These are phyloP conservation scores for Lepus oiostolus DNA, from an alignment of 2,797 vertebrate genomes.

Conservation along the genomic window DNA sequence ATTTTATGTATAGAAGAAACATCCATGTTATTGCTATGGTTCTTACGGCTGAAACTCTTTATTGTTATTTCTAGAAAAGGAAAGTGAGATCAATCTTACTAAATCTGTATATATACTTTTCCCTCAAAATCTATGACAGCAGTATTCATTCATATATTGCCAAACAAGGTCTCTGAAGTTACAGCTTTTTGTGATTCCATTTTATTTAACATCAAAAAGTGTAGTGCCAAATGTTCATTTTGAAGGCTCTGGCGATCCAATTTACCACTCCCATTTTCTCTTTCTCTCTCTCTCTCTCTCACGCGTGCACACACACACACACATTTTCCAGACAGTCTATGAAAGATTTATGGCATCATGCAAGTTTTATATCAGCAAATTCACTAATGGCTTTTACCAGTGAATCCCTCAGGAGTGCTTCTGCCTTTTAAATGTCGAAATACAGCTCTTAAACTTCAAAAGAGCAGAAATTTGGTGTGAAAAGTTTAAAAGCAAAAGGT, in stretches of 20 bases:
- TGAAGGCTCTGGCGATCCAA: conserved; percentile 84
- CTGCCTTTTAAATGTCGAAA: conserved; percentile 91
- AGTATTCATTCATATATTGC: conserved; percentile 79
- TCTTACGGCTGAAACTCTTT: neutral
- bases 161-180: conserved; percentile 90
- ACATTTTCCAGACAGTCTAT: conserved; percentile 87
- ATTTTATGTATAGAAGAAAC: neutral
- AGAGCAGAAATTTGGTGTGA: conserved; percentile 63
- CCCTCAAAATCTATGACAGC: conserved; percentile 82
- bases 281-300: too few relatives aligned
- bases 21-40: fast-evolving
- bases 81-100: conserved; percentile 57
- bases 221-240: conserved; percentile 84
- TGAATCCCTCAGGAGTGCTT: conserved; percentile 90
- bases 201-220: conserved; percentile 91
- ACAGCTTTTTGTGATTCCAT: conserved; percentile 89
- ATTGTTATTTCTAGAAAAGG: neutral
- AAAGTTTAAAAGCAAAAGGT: conserved; percentile 75
- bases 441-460: conserved; percentile 88
- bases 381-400: conserved; percentile 95
- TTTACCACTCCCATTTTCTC: conserved; percentile 84
- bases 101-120: conserved; percentile 62
- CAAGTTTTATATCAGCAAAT: conserved; percentile 95
- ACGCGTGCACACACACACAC: conserved; percentile 68
- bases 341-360: conserved; percentile 97